Percentiles rank a stretch among this genome's conserved stretches.
Conservation (phyloP, 2,113 vertebrate genomes). For the Pycnonotus jocosus region DNA sequence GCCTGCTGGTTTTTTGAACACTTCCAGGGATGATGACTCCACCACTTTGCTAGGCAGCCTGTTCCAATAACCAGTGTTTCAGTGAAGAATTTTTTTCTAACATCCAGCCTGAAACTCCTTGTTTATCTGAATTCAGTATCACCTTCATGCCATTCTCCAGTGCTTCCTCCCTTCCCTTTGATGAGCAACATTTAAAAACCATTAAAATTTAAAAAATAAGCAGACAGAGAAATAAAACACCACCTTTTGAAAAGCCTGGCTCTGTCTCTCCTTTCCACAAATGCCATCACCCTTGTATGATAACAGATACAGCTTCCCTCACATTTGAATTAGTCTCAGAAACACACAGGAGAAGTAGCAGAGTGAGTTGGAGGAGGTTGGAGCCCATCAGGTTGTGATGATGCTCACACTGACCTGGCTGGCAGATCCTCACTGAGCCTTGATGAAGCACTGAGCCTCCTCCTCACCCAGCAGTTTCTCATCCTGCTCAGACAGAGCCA, state of each 20-base stretch:
- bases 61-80: background rate
- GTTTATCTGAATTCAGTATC: background rate
- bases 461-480: background rate
- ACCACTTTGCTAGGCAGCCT: background rate
- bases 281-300: background rate
- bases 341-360: fast-evolving
- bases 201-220: background rate
- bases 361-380: background rate
- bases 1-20: fast-evolving
- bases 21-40: background rate
- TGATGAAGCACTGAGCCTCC: fast-evolving
- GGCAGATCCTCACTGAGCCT: background rate
- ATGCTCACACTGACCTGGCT: fast-evolving
- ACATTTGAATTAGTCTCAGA: background rate
- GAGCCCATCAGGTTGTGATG: background rate
- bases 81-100: background rate
- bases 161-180: background rate
- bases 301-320: background rate
- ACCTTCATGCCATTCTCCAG: background rate
- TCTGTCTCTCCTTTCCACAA: background rate
- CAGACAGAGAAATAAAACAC: background rate
- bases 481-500: background rate
- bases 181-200: background rate
- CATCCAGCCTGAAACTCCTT: background rate
- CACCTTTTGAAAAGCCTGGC: background rate